Evolutionary conservation across 2,888 invertebrate genomes (phyloP).

Genomic region (Cephonodes hylas): DNA sequence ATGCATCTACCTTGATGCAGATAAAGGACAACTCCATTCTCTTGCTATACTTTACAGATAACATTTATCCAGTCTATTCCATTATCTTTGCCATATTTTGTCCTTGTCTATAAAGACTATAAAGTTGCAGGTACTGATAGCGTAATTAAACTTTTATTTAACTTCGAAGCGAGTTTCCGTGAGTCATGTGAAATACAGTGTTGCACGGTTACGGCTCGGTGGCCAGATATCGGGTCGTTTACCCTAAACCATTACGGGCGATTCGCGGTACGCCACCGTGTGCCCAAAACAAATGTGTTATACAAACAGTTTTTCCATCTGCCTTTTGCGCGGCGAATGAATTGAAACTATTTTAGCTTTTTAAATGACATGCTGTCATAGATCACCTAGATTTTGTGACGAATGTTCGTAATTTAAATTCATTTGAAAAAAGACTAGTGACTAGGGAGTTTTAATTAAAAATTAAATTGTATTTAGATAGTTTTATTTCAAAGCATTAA

Average conservation of each 20-base stretch:
- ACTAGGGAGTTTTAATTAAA: too few relatives aligned
- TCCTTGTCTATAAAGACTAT: background rate
- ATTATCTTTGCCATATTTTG: background rate
- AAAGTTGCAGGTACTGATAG: slow-evolving; percentile 6
- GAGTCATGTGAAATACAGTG: slow-evolving; percentile 10
- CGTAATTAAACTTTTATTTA: slow-evolving; percentile 2
- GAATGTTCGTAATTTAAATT: too few relatives aligned
- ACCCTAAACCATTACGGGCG: slow-evolving; percentile 13
- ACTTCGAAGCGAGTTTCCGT: background rate
- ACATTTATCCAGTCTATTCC: background rate
- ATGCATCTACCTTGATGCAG: too few relatives aligned
- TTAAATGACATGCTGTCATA: too few relatives aligned
- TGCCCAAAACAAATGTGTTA: slow-evolving; percentile 10
- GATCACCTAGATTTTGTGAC: too few relatives aligned
- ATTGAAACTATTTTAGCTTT: background rate
- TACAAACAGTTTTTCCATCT: background rate
- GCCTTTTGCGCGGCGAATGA: background rate
- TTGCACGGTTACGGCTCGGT: slow-evolving; percentile 8
- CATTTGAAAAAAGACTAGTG: too few relatives aligned
- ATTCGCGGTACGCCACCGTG: slow-evolving; percentile 7
- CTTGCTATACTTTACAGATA: background rate
- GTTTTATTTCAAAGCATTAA: too few relatives aligned
- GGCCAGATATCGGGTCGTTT: slow-evolving; percentile 17
- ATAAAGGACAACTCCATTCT: background rate
- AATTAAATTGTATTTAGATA: too few relatives aligned